phyloP scores from a whole-genome alignment of 2,113 vertebrate species.

The Cephalopterus ornatus region DNA sequence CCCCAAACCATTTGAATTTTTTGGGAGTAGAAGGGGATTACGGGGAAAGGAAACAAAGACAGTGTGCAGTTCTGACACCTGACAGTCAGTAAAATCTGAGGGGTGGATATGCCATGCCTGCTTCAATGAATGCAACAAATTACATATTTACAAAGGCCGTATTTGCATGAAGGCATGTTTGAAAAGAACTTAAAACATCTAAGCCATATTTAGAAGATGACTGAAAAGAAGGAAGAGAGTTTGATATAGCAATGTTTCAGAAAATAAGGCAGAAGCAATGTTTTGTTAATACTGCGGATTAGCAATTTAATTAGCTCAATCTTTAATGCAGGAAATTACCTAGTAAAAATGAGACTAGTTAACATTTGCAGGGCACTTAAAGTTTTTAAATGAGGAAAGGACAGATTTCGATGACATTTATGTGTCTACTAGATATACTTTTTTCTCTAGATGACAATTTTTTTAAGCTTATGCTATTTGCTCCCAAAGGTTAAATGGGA shows the following conservation, averaged over 20 bases:
- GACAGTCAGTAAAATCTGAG: background rate
- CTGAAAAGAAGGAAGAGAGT: background rate
- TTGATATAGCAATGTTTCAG: background rate
- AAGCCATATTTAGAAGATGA: background rate
- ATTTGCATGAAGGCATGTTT: background rate
- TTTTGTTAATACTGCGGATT: background rate
- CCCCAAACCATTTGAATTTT: background rate
- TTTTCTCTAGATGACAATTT: background rate
- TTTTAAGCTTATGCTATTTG: background rate
- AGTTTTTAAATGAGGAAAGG: background rate
- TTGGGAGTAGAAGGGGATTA: background rate
- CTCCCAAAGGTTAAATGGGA: background rate
- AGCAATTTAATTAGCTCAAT: slow-evolving; percentile 3
- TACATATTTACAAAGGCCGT: background rate
- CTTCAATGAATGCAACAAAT: background rate
- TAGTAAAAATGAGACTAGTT: background rate
- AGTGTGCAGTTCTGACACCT: background rate
- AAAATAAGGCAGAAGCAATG: background rate
- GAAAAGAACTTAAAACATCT: background rate
- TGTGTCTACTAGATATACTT: background rate
- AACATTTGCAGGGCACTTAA: background rate
- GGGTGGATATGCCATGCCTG: background rate
- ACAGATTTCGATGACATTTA: background rate
- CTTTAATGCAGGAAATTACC: slow-evolving; percentile 1
- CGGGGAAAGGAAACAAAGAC: background rate